phyloP scores from a whole-genome alignment of 2,888 invertebrate species.

The Eudasyphora cyanicolor region DNA sequence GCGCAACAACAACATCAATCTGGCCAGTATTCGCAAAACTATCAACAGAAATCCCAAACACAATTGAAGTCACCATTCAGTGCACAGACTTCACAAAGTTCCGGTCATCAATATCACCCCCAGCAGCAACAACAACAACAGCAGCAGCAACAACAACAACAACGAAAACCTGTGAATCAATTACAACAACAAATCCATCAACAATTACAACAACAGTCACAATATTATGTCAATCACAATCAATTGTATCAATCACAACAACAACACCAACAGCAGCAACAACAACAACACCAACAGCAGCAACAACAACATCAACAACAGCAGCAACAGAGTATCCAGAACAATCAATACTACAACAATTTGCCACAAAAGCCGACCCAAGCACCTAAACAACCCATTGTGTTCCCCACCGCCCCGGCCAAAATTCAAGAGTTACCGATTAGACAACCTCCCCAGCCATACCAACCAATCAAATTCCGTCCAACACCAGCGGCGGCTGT shows the following conservation, averaged over 20 bases:
- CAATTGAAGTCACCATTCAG: slow-evolving; percentile 1
- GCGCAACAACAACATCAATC: slow-evolving; percentile 17
- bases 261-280: slow-evolving; percentile 42
- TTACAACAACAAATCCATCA: slow-evolving; percentile 45
- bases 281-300: slow-evolving; percentile 67
- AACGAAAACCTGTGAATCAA: slow-evolving; percentile 58
- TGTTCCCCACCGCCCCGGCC: slow-evolving; percentile 74
- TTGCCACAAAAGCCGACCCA: slow-evolving; percentile 55
- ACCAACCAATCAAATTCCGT: slow-evolving; percentile 78
- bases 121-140: slow-evolving; percentile 9
- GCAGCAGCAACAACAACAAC: slow-evolving; percentile 25
- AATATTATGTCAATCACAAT: slow-evolving; percentile 35
- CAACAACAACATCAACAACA: slow-evolving; percentile 71
- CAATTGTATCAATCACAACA: slow-evolving; percentile 59
- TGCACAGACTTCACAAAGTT: neutral
- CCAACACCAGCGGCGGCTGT: slow-evolving; percentile 73
- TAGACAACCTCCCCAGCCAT: slow-evolving; percentile 69
- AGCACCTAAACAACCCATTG: slow-evolving; percentile 67
- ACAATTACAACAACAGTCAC: slow-evolving; percentile 50
- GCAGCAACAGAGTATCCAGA: slow-evolving; percentile 56
- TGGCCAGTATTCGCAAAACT: slow-evolving; percentile 7
- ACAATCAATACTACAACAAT: slow-evolving; percentile 56
- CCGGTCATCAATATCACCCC: neutral
- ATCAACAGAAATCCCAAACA: slow-evolving; percentile 5
- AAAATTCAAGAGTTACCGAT: slow-evolving; percentile 70